Conservation (phyloP, 2,888 invertebrate genomes). For the Himalopsyche japonica region DNA sequence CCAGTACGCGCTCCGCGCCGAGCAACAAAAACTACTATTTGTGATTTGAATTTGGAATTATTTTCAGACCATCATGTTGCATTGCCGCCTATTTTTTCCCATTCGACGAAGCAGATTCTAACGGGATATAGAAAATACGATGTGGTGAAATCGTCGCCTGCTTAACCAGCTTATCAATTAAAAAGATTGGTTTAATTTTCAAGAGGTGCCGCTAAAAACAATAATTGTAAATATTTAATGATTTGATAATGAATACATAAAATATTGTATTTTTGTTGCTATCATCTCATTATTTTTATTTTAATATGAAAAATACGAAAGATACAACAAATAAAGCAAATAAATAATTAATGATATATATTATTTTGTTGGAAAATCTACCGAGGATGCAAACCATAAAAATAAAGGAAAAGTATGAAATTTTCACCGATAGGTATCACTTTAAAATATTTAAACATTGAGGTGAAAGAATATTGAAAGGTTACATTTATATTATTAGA, state of each 20-base stretch:
- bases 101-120: background rate
- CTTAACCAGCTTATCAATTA: background rate
- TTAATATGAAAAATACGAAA: too few relatives aligned
- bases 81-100: background rate
- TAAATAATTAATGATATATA: background rate
- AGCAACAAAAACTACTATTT: background rate
- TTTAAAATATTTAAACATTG: too few relatives aligned
- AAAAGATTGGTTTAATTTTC: background rate
- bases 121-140: background rate
- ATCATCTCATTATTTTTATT: too few relatives aligned
- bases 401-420: too few relatives aligned
- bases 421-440: too few relatives aligned
- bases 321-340: background rate
- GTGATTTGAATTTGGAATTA: background rate
- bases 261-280: too few relatives aligned
- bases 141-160: background rate
- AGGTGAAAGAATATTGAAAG: too few relatives aligned
- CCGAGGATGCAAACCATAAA: background rate
- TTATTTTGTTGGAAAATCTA: background rate
- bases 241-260: too few relatives aligned
- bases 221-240: too few relatives aligned
- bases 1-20: background rate
- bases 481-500: too few relatives aligned
- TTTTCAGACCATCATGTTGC: background rate
- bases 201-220: background rate